Conservation (phyloP, 1,140 invertebrate genomes). For the Ceratosolen solmsi region DNA sequence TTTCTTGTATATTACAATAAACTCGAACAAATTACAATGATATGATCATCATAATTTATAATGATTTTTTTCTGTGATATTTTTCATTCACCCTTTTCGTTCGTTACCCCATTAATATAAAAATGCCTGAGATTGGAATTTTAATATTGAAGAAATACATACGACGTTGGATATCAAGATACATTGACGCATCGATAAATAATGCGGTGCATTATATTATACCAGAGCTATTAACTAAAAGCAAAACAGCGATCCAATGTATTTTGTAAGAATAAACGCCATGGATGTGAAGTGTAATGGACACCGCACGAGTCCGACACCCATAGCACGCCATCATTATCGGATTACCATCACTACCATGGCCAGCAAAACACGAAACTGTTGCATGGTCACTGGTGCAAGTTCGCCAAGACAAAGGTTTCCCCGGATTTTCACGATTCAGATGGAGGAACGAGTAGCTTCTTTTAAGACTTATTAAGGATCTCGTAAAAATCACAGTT, state of each 20-base stretch:
- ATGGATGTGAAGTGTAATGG: not conserved
- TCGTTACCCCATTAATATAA: too few species aligned
- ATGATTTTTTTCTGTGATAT: too few species aligned
- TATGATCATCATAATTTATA: not conserved
- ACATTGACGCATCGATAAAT: not conserved
- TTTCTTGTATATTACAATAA: slow-evolving; percentile 36
- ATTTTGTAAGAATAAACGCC: not conserved
- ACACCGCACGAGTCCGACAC: not conserved
- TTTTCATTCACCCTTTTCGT: too few species aligned
- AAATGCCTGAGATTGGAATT: too few species aligned
- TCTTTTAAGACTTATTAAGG: slow-evolving; percentile 7
- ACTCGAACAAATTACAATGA: slow-evolving; percentile 16
- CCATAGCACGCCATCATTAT: slow-evolving; percentile 4
- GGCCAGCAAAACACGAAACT: not conserved
- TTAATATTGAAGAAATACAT: too few species aligned
- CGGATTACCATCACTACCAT: not conserved
- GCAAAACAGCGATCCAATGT: not conserved
- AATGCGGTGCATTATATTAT: not conserved
- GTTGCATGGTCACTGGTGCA: not conserved
- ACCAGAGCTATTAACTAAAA: not conserved
- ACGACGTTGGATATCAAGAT: too few species aligned
- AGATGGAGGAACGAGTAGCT: not conserved
- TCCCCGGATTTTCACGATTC: slow-evolving; percentile 6
- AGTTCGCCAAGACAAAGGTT: not conserved
- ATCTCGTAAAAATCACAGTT: slow-evolving; percentile 5